A percentile compares a stretch with the other conserved stretches of the same genome.
Conservation (phyloP, 2,888 invertebrate species). For the Drosophila neotestacea region DNA sequence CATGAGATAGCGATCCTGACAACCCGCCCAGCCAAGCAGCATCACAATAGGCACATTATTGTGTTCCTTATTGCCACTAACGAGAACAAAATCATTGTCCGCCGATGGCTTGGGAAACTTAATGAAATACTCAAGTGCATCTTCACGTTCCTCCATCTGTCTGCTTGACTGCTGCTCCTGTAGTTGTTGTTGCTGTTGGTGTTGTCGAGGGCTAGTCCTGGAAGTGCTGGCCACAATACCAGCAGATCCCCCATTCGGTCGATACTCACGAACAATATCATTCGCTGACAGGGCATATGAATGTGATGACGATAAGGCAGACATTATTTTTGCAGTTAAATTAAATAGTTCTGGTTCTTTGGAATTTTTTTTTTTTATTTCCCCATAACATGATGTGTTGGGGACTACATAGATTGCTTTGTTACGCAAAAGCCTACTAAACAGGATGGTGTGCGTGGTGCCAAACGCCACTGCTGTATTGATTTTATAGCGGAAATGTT, state of each 20-base stretch:
- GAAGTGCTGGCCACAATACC: constrained; percentile 33
- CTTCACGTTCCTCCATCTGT: constrained; percentile 69
- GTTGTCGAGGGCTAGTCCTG: constrained; percentile 11
- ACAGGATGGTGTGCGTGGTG: constrained; percentile 16
- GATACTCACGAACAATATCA: constrained; percentile 48
- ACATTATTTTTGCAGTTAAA: constrained; percentile 62
- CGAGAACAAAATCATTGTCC: constrained; percentile 86
- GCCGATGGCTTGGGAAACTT: constrained; percentile 87
- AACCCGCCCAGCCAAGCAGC: constrained; percentile 92
- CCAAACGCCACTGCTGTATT: constrained; percentile 33
- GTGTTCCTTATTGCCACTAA: constrained; percentile 86
- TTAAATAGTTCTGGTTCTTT: constrained; percentile 24
- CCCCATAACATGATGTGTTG: constrained; percentile 1
- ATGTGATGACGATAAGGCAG: constrained; percentile 49
- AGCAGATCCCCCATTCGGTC: constrained; percentile 41
- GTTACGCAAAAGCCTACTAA: constrained; percentile 69
- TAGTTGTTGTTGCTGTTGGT: constrained; percentile 8
- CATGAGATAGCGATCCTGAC: constrained; percentile 90
- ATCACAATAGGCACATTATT: constrained; percentile 89
- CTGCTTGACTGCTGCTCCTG: constrained; percentile 30
- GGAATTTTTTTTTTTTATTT: constrained; percentile 18
- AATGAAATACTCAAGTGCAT: constrained; percentile 88
- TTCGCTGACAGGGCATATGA: constrained; percentile 58
- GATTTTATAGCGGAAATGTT: constrained; percentile 54
- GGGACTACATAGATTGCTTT: constrained; percentile 29